phyloP scores from a whole-genome alignment of 2,888 invertebrate species.

The Xanthorhoe designata region DNA sequence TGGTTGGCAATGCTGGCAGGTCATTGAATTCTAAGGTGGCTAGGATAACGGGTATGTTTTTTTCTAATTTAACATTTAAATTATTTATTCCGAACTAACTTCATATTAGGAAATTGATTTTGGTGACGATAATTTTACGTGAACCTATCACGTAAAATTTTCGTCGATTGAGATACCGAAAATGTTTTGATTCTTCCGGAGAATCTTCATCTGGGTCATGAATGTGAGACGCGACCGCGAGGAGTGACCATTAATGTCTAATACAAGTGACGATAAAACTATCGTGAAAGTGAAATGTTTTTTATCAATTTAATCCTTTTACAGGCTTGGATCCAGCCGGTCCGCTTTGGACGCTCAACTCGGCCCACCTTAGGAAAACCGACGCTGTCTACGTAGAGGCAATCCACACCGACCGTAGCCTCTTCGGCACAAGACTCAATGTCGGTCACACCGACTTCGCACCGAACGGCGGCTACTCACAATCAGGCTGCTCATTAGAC shows the following conservation, averaged over 20 bases:
- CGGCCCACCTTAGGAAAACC: slow-evolving; percentile 15
- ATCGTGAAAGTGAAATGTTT: too few relatives aligned
- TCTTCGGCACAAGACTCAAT: slow-evolving; percentile 18
- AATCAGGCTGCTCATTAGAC: slow-evolving; percentile 24
- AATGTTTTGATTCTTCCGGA: too few relatives aligned
- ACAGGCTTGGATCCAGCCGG: slow-evolving; percentile 61
- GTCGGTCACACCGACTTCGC: slow-evolving; percentile 34
- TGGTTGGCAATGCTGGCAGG: slow-evolving; percentile 62
- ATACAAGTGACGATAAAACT: too few relatives aligned
- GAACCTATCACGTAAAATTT: too few relatives aligned
- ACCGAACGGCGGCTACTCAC: slow-evolving; percentile 30
- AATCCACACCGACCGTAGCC: slow-evolving; percentile 31
- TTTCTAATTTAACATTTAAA: background rate
- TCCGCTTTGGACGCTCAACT: slow-evolving; percentile 42
- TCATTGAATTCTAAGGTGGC: slow-evolving; percentile 51
- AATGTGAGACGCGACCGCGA: too few relatives aligned
- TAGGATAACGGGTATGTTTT: slow-evolving; percentile 52
- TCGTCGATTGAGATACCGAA: too few relatives aligned
- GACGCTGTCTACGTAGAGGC: slow-evolving; percentile 36
- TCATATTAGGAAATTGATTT: too few relatives aligned
- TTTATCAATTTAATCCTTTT: background rate
- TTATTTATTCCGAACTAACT: too few relatives aligned
- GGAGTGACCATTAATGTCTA: too few relatives aligned
- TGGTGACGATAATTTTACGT: too few relatives aligned
- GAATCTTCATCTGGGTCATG: too few relatives aligned